Evolutionary conservation across 2,888 invertebrate genomes (phyloP).

Genomic region (Abrostola triplasia): DNA sequence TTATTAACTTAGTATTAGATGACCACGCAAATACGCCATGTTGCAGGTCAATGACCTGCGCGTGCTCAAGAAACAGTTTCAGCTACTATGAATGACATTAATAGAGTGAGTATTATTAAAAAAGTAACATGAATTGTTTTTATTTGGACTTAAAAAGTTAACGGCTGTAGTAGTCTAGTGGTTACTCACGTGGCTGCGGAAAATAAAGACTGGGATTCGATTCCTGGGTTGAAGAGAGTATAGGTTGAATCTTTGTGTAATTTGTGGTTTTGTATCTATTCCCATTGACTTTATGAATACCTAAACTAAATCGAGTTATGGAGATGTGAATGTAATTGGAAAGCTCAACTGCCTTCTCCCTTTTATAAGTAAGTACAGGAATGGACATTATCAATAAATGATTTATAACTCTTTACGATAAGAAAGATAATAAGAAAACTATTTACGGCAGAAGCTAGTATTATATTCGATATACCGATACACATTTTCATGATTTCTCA

Average conservation of each 20-base stretch:
- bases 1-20: constrained; percentile 47
- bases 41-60: constrained; percentile 52
- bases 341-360: no score
- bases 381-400: no score
- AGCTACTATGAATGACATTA: constrained; percentile 46
- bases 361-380: no score
- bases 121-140: constrained; percentile 35
- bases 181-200: neutral
- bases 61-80: constrained; percentile 52
- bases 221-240: neutral
- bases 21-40: constrained; percentile 57
- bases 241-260: neutral
- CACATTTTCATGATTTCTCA: neutral
- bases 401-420: no score
- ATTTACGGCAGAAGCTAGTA: no score
- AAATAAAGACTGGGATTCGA: neutral
- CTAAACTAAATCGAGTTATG: no score
- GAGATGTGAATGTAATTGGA: no score
- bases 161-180: neutral
- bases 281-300: no score
- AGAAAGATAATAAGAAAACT: no score
- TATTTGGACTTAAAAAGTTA: constrained; percentile 33
- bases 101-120: constrained; percentile 37
- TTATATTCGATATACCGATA: no score
- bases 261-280: neutral